These are phyloP conservation scores for Glaucomys volans DNA, from an alignment of 2,113 vertebrate genomes.

Conservation along the genomic window DNA sequence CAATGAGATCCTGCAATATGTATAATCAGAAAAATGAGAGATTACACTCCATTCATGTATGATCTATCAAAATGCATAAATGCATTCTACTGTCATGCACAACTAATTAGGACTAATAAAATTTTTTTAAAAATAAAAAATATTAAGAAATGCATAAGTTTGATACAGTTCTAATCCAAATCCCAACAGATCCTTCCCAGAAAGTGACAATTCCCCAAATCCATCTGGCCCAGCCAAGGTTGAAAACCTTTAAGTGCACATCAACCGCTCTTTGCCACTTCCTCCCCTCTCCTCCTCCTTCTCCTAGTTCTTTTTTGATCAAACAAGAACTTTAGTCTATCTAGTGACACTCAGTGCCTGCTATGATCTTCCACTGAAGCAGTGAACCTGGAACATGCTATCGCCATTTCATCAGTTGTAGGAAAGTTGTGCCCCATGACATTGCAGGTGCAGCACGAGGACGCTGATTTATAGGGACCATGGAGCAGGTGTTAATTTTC, in stretches of 20 bases:
- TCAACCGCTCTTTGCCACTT: background rate
- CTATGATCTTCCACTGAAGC: conserved; percentile 2
- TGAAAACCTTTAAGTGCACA: background rate
- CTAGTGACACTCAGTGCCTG: background rate
- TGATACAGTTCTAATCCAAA: background rate
- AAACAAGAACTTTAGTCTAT: background rate
- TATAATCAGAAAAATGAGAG: too few relatives aligned
- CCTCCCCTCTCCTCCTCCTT: too few relatives aligned
- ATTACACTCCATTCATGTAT: too few relatives aligned
- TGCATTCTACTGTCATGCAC: too few relatives aligned
- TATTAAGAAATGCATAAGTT: background rate
- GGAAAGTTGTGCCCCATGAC: background rate
- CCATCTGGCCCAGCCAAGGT: background rate
- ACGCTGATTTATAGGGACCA: background rate
- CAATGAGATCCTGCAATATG: too few relatives aligned
- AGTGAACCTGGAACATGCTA: background rate
- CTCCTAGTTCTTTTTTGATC: background rate
- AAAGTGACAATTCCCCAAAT: background rate
- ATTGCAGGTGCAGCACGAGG: background rate
- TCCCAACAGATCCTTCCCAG: background rate
- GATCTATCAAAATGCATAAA: too few relatives aligned
- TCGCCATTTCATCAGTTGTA: background rate
- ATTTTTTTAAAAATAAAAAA: too few relatives aligned
- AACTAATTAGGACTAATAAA: too few relatives aligned
- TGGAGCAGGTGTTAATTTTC: background rate